These are phyloP conservation scores for Pyxicephalus adspersus DNA, from an alignment of 2,113 vertebrate genomes.

Conservation along the genomic window DNA sequence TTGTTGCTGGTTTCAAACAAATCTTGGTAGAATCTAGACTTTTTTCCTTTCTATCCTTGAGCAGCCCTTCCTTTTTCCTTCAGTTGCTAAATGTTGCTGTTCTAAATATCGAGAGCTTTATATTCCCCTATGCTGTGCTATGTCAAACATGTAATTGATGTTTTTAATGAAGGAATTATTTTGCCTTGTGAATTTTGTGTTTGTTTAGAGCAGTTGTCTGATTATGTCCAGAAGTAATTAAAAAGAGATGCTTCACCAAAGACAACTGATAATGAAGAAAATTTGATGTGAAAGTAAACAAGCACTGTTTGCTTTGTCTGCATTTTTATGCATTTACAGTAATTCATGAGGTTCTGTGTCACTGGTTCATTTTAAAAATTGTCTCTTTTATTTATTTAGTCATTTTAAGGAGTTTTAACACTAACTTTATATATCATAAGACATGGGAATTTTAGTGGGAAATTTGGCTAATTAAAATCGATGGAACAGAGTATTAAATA, in stretches of 20 bases:
- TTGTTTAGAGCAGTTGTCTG: not conserved
- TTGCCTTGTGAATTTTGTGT: not conserved
- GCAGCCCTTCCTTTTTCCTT: too few species aligned
- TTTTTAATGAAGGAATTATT: conserved; percentile 8
- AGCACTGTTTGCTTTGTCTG: conserved; percentile 8
- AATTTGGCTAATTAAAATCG: too few species aligned
- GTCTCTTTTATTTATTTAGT: not conserved
- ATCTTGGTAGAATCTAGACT: too few species aligned
- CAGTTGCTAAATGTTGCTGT: too few species aligned
- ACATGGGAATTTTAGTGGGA: too few species aligned
- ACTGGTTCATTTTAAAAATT: conserved; percentile 1
- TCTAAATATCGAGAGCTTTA: too few species aligned
- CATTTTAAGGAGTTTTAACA: too few species aligned
- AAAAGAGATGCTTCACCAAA: conserved; percentile 36
- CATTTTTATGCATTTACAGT: conserved; percentile 20
- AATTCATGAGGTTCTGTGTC: conserved; percentile 2
- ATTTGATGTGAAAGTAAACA: conserved; percentile 11
- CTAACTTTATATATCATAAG: too few species aligned
- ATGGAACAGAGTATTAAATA: too few species aligned
- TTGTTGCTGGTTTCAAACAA: too few species aligned
- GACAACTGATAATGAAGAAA: conserved; percentile 19
- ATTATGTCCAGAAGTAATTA: conserved; percentile 37
- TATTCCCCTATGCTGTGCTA: not conserved
- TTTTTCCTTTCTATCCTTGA: too few species aligned
- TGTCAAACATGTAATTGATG: not conserved